These are phyloP conservation scores for Antheraea assamensis DNA, from an alignment of 2,888 invertebrate species.

Conservation along the genomic window DNA sequence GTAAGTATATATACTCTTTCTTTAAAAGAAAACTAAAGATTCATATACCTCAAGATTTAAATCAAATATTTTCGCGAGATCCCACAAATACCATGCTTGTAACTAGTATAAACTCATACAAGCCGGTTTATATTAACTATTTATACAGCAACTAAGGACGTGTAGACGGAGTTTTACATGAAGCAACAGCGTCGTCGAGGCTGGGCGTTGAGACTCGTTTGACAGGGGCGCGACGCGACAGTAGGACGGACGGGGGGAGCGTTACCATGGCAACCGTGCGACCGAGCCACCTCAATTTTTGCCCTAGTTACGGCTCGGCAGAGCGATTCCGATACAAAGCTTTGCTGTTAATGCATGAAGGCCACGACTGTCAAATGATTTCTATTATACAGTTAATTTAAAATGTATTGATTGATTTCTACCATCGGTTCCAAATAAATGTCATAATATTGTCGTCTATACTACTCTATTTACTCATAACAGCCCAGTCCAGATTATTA, in stretches of 20 bases:
- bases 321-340: conserved; percentile 50
- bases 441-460: too few species aligned
- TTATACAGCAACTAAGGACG: not conserved
- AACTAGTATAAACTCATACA: not conserved
- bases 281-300: conserved; percentile 60
- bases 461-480: too few species aligned
- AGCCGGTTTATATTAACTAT: not conserved
- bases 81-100: too few species aligned
- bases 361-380: conserved; percentile 20
- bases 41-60: too few species aligned
- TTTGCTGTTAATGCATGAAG: conserved; percentile 29
- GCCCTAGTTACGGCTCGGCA: conserved; percentile 62
- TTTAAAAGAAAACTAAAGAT: too few species aligned
- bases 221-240: conserved; percentile 29
- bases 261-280: conserved; percentile 54
- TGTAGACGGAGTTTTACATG: not conserved
- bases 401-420: not conserved
- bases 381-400: not conserved
- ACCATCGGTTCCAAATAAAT: too few species aligned
- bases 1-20: too few species aligned
- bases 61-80: too few species aligned
- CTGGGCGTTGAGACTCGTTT: conserved; percentile 27
- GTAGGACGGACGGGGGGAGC: conserved; percentile 34
- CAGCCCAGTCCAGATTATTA: too few species aligned
- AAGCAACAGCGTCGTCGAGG: conserved; percentile 19